Percentiles rank a stretch among this genome's conserved stretches.
Evolutionary conservation across 2,797 vertebrate species (phyloP).

Genomic region (Aeoliscus strigatus): DNA sequence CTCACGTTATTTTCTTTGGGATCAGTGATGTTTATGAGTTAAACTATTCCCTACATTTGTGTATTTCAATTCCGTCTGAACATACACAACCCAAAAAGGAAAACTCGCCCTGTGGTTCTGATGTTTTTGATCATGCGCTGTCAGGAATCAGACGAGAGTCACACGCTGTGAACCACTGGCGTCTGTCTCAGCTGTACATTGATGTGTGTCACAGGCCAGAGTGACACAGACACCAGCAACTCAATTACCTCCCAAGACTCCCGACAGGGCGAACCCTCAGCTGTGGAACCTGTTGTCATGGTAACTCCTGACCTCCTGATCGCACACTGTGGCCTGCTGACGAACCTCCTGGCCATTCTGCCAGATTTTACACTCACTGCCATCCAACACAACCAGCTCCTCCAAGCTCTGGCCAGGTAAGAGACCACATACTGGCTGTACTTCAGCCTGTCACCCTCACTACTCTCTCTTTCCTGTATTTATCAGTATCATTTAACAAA

Average conservation of each 20-base stretch:
- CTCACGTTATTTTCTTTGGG: constrained; percentile 13
- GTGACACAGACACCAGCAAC: constrained; percentile 71
- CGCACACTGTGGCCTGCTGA: constrained; percentile 84
- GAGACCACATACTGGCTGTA: constrained; percentile 12
- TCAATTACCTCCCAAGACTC: constrained; percentile 73
- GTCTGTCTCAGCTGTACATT: constrained; percentile 29
- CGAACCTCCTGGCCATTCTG: constrained; percentile 81
- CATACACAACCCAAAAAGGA: constrained; percentile 7
- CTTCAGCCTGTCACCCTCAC: neutral
- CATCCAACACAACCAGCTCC: constrained; percentile 73
- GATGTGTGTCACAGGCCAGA: constrained; percentile 77
- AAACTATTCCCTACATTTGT: constrained; percentile 1
- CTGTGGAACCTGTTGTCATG: constrained; percentile 67
- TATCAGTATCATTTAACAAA: no score
- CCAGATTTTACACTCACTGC: constrained; percentile 81
- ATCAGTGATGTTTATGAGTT: neutral
- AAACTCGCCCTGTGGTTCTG: constrained; percentile 11
- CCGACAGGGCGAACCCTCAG: constrained; percentile 48
- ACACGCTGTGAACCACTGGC: no score
- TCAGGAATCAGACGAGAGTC: no score
- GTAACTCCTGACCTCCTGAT: constrained; percentile 87
- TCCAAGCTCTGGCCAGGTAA: constrained; percentile 82
- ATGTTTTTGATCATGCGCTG: no score
- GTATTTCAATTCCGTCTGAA: constrained; percentile 10
- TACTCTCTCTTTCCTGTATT: neutral